These are phyloP conservation scores for Drosophila rubida DNA, from an alignment of 2,888 invertebrate species.

Conservation along the genomic window DNA sequence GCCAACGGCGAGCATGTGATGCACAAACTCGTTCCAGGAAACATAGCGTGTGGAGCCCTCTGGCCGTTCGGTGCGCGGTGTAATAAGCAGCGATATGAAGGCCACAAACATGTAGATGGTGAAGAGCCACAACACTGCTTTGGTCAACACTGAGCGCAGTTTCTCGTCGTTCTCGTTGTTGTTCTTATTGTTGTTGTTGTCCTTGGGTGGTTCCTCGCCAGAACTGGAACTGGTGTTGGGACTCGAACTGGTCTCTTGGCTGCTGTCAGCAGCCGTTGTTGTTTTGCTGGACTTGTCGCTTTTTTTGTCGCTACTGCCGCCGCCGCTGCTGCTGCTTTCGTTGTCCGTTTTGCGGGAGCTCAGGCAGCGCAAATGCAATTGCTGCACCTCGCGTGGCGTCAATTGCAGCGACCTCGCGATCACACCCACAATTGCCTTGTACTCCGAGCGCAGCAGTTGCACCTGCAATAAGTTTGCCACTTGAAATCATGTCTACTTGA, in stretches of 20 bases:
- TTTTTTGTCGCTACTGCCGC: neutral
- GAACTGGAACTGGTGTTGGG: constrained; percentile 14
- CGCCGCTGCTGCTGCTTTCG: constrained; percentile 8
- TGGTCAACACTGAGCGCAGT: constrained; percentile 89
- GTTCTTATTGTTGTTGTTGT: constrained; percentile 85
- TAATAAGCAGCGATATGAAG: constrained; percentile 90
- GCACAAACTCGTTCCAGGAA: constrained; percentile 98
- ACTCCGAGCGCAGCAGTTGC: constrained; percentile 76
- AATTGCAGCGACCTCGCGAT: constrained; percentile 79
- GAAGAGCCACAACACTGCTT: constrained; percentile 92
- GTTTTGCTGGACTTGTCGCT: constrained; percentile 3
- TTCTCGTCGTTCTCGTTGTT: constrained; percentile 89
- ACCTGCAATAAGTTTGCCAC: constrained; percentile 52
- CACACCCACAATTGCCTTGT: constrained; percentile 80
- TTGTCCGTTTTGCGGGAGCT: constrained; percentile 36
- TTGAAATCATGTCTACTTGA: neutral
- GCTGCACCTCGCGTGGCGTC: constrained; percentile 69
- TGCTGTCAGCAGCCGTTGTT: constrained; percentile 1
- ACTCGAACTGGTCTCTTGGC: constrained; percentile 11
- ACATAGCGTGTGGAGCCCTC: constrained; percentile 90
- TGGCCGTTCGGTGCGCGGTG: constrained; percentile 88
- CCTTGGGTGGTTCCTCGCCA: constrained; percentile 43
- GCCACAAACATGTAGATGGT: constrained; percentile 91
- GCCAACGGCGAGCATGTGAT: constrained; percentile 96
- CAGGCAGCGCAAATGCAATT: constrained; percentile 65